phyloP scores from a whole-genome alignment of 2,113 vertebrate species.

The Garra rufa region DNA sequence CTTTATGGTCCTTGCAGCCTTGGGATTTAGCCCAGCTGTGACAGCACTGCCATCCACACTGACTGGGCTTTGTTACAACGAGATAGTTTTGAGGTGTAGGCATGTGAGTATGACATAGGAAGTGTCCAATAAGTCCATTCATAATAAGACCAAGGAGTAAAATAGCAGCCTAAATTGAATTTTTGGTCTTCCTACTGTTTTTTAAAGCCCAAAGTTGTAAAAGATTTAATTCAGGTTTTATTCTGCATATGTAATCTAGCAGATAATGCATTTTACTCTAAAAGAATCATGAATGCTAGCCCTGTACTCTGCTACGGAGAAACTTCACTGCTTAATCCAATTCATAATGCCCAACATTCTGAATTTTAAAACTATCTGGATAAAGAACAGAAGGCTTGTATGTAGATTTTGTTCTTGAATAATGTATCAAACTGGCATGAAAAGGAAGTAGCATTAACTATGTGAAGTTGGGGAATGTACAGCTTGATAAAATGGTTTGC shows the following conservation, averaged over 20 bases:
- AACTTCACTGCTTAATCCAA: slow-evolving; percentile 31
- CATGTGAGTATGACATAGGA: slow-evolving; percentile 51
- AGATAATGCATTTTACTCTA: neutral
- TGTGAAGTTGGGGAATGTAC: neutral
- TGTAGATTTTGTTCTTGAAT: slow-evolving; percentile 29
- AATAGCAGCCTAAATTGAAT: neutral
- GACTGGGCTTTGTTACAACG: slow-evolving; percentile 55
- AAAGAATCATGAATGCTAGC: neutral
- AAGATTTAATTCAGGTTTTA: neutral
- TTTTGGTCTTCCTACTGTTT: neutral
- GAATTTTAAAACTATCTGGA: slow-evolving; percentile 47
- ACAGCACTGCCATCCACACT: slow-evolving; percentile 61
- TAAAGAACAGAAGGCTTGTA: slow-evolving; percentile 38
- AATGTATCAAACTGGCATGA: slow-evolving; percentile 35
- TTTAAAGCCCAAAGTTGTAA: neutral
- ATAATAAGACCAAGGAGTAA: slow-evolving; percentile 8
- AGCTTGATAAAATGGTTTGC: neutral
- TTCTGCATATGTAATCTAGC: neutral
- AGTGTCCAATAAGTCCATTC: slow-evolving; percentile 55
- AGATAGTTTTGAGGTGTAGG: slow-evolving; percentile 55
- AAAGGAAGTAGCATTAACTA: neutral
- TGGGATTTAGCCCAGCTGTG: slow-evolving; percentile 71
- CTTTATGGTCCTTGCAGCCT: slow-evolving; percentile 70
- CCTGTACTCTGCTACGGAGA: neutral
- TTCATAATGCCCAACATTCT: slow-evolving; percentile 18